Conservation (phyloP, 2,797 vertebrate genomes). For the Dipus sagitta region DNA sequence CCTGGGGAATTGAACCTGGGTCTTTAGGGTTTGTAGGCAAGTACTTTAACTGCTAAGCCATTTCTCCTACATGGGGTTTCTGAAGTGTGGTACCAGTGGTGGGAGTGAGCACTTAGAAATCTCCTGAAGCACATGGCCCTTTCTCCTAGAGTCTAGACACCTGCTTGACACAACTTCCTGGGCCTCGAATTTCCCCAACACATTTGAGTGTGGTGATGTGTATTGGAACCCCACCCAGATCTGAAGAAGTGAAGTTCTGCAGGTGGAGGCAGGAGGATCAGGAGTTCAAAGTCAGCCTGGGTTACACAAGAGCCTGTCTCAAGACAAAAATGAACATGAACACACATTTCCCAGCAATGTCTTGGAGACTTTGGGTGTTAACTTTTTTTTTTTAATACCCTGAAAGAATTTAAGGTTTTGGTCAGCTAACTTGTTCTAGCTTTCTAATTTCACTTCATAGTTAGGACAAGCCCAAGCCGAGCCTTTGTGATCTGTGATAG, state of each 20-base stretch:
- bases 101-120: neutral
- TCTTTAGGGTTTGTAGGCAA: no score
- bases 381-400: neutral
- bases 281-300: neutral
- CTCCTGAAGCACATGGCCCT: neutral
- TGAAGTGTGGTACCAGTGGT: neutral
- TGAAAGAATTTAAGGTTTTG: slow-evolving; percentile 8
- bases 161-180: neutral
- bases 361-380: neutral
- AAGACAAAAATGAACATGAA: neutral
- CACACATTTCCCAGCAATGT: neutral
- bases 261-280: neutral
- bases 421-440: neutral
- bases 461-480: neutral
- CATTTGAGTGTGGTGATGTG: neutral
- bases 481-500: neutral
- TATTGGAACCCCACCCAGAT: no score
- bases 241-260: no score
- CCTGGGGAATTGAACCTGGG: no score
- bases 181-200: neutral
- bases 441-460: neutral
- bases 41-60: no score
- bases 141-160: neutral
- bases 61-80: neutral
- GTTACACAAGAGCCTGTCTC: neutral